Evolutionary conservation across 92 coral and sea anemone species (phyloP), one percentile per base, ranked within the genome.

Genomic region (Heteractis magnifica): DNA sequence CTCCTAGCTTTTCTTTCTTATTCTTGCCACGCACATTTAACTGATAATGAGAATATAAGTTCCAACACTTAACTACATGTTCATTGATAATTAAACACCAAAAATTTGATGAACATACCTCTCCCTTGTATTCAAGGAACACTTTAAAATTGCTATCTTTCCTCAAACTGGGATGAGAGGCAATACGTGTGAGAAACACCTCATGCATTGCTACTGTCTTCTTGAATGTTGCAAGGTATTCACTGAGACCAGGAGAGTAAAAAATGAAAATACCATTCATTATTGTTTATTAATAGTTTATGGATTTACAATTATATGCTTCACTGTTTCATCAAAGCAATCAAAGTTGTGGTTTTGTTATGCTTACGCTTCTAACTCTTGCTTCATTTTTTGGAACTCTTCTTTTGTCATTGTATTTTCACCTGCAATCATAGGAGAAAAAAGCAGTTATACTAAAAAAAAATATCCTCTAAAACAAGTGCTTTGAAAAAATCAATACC

Each of bases 141-240:
- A 97, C 98, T 85, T 97, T 97, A 74, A 97, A 97, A 86, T 97
- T 97, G 72, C 94, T 90, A 87, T 97, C 99, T 83, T 97, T 97
- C 79, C 99, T 90, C 56, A 97, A 87, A 19, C 94, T 97, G 48
- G 99, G 99, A 49, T 97, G 99, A 14, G 95, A 95, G 15, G 99
- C 99, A 20, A 97, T 83, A 26, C 99, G 93, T 23, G 96, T 94
- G 56, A 97, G 87, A 84, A 97, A 97, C 75, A 97, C 99, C 78
- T 97, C 99, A 77, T 97, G 99, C 99, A 97, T 97, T 34, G 99
- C 99, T 16, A 97, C 99, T 51, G 99, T 97, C 84, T 97, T 97
- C 87, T 97, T 97, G 79, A 97, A 97, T 26, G 99, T 97, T 85
- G 99, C 99, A 50, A 97, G 93, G 88, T 97, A 97, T 65, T 97